A percentile compares a stretch with the other conserved stretches of the same genome.
These are phyloP conservation scores for Ditula angustiorana DNA, from an alignment of 2,888 invertebrate genomes.

Conservation along the genomic window DNA sequence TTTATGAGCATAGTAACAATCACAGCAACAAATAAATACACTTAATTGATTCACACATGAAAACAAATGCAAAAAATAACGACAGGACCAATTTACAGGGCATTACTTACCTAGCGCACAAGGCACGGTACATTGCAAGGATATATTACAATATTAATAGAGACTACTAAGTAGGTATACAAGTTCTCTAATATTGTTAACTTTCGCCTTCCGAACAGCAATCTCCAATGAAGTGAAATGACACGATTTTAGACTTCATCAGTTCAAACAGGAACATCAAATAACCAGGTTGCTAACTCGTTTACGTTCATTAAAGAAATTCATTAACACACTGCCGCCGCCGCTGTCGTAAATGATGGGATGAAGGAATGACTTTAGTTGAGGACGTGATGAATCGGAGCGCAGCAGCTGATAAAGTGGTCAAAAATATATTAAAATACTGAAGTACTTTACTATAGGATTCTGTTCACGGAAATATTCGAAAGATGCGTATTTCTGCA, in stretches of 20 bases:
- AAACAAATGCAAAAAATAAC: no score
- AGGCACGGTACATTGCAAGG: no score
- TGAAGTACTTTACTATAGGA: neutral
- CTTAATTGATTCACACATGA: no score
- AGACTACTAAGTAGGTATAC: no score
- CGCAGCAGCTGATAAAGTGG: no score
- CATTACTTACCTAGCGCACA: no score
- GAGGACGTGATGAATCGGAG: no score
- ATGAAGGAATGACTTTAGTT: no score
- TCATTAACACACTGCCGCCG: neutral
- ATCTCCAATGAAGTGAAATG: neutral
- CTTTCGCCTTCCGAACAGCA: neutral
- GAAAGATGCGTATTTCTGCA: slow-evolving; percentile 14
- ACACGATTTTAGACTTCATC: neutral
- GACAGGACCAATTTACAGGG: no score
- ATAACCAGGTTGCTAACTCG: neutral
- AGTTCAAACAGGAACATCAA: neutral
- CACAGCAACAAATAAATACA: no score
- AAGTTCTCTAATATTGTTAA: neutral
- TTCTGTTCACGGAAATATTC: neutral
- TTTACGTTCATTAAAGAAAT: neutral
- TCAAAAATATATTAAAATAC: neutral
- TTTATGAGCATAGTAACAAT: neutral
- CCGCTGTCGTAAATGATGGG: neutral
- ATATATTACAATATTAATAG: no score